Evolutionary conservation across 2,888 invertebrate genomes (phyloP), one percentile per base, ranked within the genome.

Genomic region (Brachylomia viminalis): DNA sequence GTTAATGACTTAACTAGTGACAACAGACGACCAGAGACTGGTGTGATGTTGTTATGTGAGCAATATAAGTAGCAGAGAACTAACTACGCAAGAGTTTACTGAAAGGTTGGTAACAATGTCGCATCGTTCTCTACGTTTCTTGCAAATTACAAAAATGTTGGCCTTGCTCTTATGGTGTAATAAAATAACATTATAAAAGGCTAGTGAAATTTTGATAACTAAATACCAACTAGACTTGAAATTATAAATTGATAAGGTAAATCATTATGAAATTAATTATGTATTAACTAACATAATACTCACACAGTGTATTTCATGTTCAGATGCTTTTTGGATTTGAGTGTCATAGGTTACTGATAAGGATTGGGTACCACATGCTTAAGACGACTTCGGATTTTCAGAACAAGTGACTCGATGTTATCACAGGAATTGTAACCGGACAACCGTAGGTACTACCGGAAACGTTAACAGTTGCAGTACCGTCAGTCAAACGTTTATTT

Each of bases 191-290:
- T 94, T 94, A 91, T 94, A 94, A 95, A 96, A 96, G 96, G 96
- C 96, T 96, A 96, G 96, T 96, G 96, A 96, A 95, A 94, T 96
- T 96, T 96, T 96, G 95, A 96, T 96, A 96, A 94, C 92, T 94
- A 92, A 94, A 94, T 93, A 94, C 94, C 94, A 94, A 91, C 94
- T 96, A 96, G 94, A 95, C 92, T 94, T 94, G 95, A 94, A 94
- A 93, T 92, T 93, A 92, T 93, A 94, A 94, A 94, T 92, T 92
- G 86, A 91, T 94, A 95, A 93, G 92, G 88, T 94, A 92, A 92
- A 92, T 91, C 90, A 91, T 92, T 87, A 91, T 86, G 90, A 87
- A 83, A 88, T 89, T 88, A 86, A 90, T 90, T 91, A 77, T 47
- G 58, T 82, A 88, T 84, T 86, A 88, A 88, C 79, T 90, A 90